A percentile compares a stretch with the other conserved stretches of the same genome.
Conservation (phyloP, 2,888 invertebrate genomes). For the Pseudanteris insignis region DNA sequence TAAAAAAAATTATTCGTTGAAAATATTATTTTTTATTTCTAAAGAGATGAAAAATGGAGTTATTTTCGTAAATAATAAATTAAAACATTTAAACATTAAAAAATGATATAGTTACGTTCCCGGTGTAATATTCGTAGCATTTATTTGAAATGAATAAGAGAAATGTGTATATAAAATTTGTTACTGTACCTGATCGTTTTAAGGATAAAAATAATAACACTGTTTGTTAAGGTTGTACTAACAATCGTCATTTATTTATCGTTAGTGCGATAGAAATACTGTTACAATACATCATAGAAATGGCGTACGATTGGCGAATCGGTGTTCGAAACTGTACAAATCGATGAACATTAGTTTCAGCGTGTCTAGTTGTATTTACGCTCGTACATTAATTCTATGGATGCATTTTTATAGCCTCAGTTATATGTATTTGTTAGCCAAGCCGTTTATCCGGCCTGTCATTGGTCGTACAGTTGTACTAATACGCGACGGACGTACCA, state of each 20-base stretch:
- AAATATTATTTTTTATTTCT: too few species aligned
- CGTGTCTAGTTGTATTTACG: slow-evolving; percentile 27
- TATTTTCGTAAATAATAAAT: too few species aligned
- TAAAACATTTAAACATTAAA: too few species aligned
- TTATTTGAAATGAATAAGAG: too few species aligned
- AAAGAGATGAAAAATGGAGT: too few species aligned
- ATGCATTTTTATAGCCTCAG: slow-evolving; percentile 45
- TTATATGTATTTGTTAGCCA: slow-evolving; percentile 42
- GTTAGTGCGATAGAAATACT: slow-evolving; percentile 62
- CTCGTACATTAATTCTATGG: slow-evolving; percentile 40
- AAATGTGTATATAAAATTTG: too few species aligned
- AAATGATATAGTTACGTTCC: too few species aligned
- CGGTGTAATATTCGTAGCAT: too few species aligned
- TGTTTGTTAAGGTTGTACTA: slow-evolving; percentile 51
- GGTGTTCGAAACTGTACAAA: slow-evolving; percentile 33
- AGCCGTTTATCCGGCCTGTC: slow-evolving; percentile 37
- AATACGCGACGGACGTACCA: slow-evolving; percentile 31
- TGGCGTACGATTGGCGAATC: slow-evolving; percentile 58
- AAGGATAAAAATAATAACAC: too few species aligned
- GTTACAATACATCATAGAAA: slow-evolving; percentile 64
- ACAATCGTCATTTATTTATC: slow-evolving; percentile 57
- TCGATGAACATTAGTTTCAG: slow-evolving; percentile 29
- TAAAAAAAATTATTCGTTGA: too few species aligned
- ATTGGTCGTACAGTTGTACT: slow-evolving; percentile 38
- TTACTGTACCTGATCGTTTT: too few species aligned